phyloP scores from a whole-genome alignment of 2,888 invertebrate genomes.

The Biston stratarius region DNA sequence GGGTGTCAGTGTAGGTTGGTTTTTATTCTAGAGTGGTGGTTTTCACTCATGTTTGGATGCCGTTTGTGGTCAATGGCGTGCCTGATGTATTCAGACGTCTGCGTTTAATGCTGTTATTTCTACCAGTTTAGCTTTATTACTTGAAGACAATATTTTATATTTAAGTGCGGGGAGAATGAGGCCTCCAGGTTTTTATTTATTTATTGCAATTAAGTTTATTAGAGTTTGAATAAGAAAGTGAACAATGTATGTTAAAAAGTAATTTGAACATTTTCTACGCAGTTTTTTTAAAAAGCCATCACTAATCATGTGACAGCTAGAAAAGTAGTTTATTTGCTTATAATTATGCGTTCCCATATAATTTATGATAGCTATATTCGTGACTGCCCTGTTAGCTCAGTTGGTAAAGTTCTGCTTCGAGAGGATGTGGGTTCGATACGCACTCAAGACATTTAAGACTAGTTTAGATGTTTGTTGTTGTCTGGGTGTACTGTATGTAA shows the following conservation, averaged over 20 bases:
- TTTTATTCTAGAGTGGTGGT: constrained; percentile 62
- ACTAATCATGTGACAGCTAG: too few species aligned
- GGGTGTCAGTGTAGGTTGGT: constrained; percentile 72
- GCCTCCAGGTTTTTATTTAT: neutral
- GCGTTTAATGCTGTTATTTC: constrained; percentile 62
- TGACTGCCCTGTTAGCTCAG: too few species aligned
- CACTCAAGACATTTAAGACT: too few species aligned
- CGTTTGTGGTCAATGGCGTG: constrained; percentile 59
- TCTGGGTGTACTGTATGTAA: too few species aligned
- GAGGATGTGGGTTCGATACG: too few species aligned
- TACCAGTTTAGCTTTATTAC: constrained; percentile 50
- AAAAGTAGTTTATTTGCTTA: too few species aligned
- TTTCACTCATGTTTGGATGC: constrained; percentile 65
- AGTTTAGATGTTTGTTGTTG: too few species aligned
- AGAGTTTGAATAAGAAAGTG: neutral
- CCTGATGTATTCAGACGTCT: constrained; percentile 55
- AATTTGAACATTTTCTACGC: too few species aligned
- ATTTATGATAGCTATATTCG: too few species aligned
- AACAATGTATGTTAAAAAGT: neutral
- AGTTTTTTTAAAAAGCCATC: too few species aligned
- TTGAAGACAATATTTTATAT: constrained; percentile 39
- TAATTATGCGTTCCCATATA: too few species aligned
- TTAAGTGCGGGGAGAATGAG: constrained; percentile 10
- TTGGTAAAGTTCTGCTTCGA: too few species aligned
- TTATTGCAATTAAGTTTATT: neutral